Evolutionary conservation across 1,140 invertebrate species (phyloP), one percentile per base, ranked within the genome.

Genomic region (Pseudachorutes palmiensis): DNA sequence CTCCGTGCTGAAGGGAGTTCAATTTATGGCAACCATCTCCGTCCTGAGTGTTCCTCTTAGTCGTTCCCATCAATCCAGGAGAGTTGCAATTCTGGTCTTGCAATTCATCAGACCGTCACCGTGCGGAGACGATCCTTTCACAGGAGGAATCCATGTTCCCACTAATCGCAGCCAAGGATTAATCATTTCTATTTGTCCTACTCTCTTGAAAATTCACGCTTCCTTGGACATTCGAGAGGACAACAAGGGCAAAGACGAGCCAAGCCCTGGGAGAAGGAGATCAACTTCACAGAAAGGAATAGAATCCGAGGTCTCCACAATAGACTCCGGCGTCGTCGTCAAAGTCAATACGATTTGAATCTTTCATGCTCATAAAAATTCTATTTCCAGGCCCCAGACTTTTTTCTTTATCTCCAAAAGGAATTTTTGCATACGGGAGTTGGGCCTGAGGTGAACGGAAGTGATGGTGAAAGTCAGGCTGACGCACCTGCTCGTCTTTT

Each of bases 361-460:
- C 36, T 45, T 45, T 45, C 36, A 45, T 45, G 36, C 36, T 45
- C 36, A 45, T 45, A 45, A 45, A 45, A 45, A 45, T 45, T 45
- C 36, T 45, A 45, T 45, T 45, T 45, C 36, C n/a, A n/a, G n/a
- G n/a, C 19, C 36, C 36, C 9, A 19, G 36, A 45, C 36, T 45
- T 45, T 45, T 45, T 19, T 45, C n/a, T n/a, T n/a, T n/a, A n/a
- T n/a, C n/a, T n/a, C n/a, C n/a, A 12, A 19, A 19, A 19, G 36
- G 19, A 9, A 19, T 9, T 45, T 45, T 45, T 45, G 36, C 36
- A 45, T 45, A 45, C 36, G 36, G 36, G 9, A 19, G 19, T 45
- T 19, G 9, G 9, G 36, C 36, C 36, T 45, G 9, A 45, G 36
- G 36, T 45, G n/a, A 45, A 9, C 19, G 19, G 9, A 45, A 45